These are phyloP conservation scores for Takifugu bimaculatus DNA, from an alignment of 2,113 vertebrate genomes.

Conservation along the genomic window DNA sequence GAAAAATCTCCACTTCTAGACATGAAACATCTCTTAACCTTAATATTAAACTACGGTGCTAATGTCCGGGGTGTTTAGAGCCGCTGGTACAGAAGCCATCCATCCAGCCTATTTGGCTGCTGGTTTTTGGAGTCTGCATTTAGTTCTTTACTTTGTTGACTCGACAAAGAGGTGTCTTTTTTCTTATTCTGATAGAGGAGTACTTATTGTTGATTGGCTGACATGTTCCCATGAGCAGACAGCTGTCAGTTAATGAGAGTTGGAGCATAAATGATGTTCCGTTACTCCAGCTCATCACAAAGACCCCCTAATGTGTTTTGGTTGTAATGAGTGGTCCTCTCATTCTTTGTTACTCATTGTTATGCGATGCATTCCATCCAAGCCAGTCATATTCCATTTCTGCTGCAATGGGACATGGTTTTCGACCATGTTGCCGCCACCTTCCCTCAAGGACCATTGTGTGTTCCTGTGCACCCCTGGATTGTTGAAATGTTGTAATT, in stretches of 20 bases:
- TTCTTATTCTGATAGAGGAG: neutral
- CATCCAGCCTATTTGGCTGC: neutral
- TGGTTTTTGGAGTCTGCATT: slow-evolving; percentile 9
- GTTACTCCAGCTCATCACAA: slow-evolving; percentile 4
- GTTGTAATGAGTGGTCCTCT: slow-evolving; percentile 69
- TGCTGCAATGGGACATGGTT: slow-evolving; percentile 51
- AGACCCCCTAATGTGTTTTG: slow-evolving; percentile 10
- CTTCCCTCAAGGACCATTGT: slow-evolving; percentile 55
- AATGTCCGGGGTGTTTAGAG: neutral
- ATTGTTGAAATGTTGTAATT: slow-evolving; percentile 22
- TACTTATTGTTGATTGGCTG: neutral
- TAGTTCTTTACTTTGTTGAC: neutral
- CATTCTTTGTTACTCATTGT: slow-evolving; percentile 62
- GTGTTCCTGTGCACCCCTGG: slow-evolving; percentile 57
- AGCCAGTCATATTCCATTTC: slow-evolving; percentile 58
- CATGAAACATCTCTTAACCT: too few species aligned
- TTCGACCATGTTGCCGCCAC: slow-evolving; percentile 35
- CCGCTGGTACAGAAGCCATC: neutral
- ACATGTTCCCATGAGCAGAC: neutral
- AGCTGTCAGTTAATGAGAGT: neutral
- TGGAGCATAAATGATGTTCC: neutral
- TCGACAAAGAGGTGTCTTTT: neutral
- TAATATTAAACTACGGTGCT: neutral
- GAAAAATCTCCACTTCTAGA: neutral
- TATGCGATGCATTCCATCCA: slow-evolving; percentile 31